A percentile compares a stretch with the other conserved stretches of the same genome.
phyloP scores from a whole-genome alignment of 2,113 vertebrate genomes.

The Lasiurus borealis region DNA sequence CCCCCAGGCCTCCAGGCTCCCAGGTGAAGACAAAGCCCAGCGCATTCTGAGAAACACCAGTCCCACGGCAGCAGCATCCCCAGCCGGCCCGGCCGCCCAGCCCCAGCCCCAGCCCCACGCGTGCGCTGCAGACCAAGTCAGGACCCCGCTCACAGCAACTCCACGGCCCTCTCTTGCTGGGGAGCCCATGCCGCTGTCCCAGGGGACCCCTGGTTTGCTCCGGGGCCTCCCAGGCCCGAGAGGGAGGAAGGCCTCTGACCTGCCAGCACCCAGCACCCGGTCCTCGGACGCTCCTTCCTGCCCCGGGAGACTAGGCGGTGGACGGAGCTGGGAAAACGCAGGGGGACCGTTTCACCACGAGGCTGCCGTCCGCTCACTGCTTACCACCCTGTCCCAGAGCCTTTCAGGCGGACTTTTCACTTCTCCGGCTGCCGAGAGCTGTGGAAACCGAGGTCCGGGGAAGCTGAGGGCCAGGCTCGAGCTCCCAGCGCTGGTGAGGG shows the following conservation, averaged over 20 bases:
- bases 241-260: not conserved
- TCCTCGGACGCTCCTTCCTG: not conserved
- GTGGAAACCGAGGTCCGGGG: not conserved
- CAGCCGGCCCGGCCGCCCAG: not conserved
- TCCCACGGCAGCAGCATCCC: not conserved
- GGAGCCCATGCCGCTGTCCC: fast-evolving
- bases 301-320: not conserved
- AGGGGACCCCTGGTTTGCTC: not conserved
- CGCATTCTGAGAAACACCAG: too few relatives aligned
- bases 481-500: not conserved
- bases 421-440: not conserved
- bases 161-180: too few relatives aligned
- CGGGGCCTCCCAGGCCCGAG: not conserved
- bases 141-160: not conserved
- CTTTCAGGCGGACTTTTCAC: not conserved
- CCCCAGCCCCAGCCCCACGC: not conserved
- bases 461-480: not conserved
- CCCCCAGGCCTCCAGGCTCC: not conserved
- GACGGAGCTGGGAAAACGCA: not conserved
- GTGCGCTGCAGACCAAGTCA: fast-evolving
- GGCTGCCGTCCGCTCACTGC: not conserved
- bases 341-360: too few relatives aligned
- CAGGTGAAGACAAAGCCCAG: not conserved
- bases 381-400: too few relatives aligned
- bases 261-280: not conserved